Percentiles rank a stretch among this genome's conserved stretches.
Conservation (phyloP, 2,888 invertebrate genomes). For the Andrena camellia region DNA sequence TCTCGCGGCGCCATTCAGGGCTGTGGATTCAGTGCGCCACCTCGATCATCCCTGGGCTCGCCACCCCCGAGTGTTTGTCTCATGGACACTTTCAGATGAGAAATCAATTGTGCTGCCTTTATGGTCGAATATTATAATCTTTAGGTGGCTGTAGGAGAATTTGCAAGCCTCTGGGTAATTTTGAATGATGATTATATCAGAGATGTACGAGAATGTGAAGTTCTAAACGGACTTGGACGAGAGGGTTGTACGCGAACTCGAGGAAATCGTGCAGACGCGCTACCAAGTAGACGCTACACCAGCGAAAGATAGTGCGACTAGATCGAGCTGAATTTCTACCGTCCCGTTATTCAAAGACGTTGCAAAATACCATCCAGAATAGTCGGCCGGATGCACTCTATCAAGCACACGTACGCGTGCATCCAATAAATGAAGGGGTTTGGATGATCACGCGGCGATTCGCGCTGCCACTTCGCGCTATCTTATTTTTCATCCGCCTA, state of each 20-base stretch:
- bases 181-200: no score
- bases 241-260: no score
- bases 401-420: background rate
- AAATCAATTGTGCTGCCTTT: no score
- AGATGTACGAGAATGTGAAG: no score
- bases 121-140: no score
- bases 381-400: slow-evolving; percentile 20
- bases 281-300: background rate
- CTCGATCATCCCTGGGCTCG: background rate
- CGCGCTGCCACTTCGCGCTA: slow-evolving; percentile 32
- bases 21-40: slow-evolving; percentile 1
- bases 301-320: background rate
- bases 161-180: no score
- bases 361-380: background rate
- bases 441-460: slow-evolving; percentile 28
- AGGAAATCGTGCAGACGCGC: no score
- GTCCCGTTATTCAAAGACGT: slow-evolving; percentile 3
- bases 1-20: background rate
- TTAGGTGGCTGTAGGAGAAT: no score
- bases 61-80: background rate
- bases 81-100: background rate
- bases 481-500: slow-evolving; percentile 52
- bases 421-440: slow-evolving; percentile 3
- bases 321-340: background rate
- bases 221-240: no score